Evolutionary conservation across 1,140 invertebrate species (phyloP).

Genomic region (Drosophila setifemur): DNA sequence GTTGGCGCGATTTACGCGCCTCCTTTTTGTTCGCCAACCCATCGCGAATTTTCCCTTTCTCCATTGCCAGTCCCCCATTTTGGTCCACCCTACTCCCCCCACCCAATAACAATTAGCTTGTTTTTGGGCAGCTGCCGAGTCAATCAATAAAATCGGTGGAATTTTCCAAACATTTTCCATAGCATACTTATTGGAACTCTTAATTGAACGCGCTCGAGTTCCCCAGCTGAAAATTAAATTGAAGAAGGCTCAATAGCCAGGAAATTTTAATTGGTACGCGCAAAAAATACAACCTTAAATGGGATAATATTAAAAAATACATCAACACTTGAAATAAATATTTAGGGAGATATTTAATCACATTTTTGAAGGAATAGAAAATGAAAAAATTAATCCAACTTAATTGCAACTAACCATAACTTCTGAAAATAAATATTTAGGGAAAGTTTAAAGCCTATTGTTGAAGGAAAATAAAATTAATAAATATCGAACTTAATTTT

Average conservation of each 20-base stretch:
- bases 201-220: neutral
- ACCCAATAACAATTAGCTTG: slow-evolving; percentile 44
- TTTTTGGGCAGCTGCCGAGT: slow-evolving; percentile 39
- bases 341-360: too few species aligned
- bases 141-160: slow-evolving; percentile 38
- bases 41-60: neutral
- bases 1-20: slow-evolving; percentile 74
- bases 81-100: neutral
- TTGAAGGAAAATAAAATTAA: too few species aligned
- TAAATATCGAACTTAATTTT: too few species aligned
- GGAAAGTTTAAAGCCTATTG: too few species aligned
- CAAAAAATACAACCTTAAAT: neutral
- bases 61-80: slow-evolving; percentile 3
- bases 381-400: too few species aligned
- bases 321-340: too few species aligned
- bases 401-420: too few species aligned
- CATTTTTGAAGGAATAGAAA: too few species aligned
- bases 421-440: too few species aligned
- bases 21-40: neutral
- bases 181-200: slow-evolving; percentile 1
- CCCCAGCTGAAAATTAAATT: neutral
- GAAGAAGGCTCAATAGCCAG: neutral
- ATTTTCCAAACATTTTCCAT: slow-evolving; percentile 17
- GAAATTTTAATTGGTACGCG: neutral
- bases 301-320: too few species aligned